These are phyloP conservation scores for Clavelina lepadiformis DNA, from an alignment of 23 tunicate species.

Conservation along the genomic window DNA sequence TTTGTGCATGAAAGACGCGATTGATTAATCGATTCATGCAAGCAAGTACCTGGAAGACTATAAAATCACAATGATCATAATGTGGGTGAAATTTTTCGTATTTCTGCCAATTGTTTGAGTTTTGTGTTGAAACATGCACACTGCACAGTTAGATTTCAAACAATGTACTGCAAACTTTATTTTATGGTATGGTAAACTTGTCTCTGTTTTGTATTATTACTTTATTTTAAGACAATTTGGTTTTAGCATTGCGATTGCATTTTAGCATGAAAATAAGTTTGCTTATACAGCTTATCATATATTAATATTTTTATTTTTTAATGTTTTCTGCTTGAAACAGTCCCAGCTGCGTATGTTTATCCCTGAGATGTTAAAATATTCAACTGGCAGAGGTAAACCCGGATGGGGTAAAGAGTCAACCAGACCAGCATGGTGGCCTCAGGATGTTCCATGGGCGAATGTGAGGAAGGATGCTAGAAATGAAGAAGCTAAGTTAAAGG, in stretches of 20 bases:
- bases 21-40: too few relatives aligned
- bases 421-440: conserved; percentile 91
- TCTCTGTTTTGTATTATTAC: not conserved
- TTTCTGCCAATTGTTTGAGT: too few relatives aligned
- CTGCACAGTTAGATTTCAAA: not conserved
- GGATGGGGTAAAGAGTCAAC: conserved; percentile 83
- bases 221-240: too few relatives aligned
- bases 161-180: too few relatives aligned
- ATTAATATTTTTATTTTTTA: not conserved
- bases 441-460: conserved; percentile 95
- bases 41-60: too few relatives aligned
- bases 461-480: conserved; percentile 67
- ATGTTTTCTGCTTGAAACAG: conserved; percentile 19
- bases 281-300: not conserved
- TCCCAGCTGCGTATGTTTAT: conserved; percentile 95
- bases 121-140: not conserved
- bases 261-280: not conserved
- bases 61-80: too few relatives aligned
- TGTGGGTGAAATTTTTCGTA: too few relatives aligned
- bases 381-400: conserved; percentile 87
- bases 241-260: not conserved
- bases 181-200: not conserved
- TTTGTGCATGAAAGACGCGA: too few relatives aligned
- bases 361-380: conserved; percentile 87
- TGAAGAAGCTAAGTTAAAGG: conserved; percentile 52